These are phyloP conservation scores for Anableps anableps DNA, from an alignment of 2,797 vertebrate genomes.

Conservation along the genomic window DNA sequence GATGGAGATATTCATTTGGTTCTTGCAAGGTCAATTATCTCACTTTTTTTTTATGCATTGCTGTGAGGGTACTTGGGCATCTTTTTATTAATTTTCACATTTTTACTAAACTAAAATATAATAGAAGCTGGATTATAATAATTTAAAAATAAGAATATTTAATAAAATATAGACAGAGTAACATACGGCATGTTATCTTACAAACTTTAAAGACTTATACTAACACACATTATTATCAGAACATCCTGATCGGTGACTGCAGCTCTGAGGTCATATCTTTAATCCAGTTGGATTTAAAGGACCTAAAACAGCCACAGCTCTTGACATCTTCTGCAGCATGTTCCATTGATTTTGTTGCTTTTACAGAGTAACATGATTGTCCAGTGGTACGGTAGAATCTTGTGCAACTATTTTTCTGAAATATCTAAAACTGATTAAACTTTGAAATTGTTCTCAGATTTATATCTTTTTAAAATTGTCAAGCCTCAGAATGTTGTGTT, in stretches of 20 bases:
- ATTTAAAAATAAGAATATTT: neutral
- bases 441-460: neutral
- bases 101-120: neutral
- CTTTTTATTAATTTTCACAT: neutral
- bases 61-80: neutral
- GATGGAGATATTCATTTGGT: slow-evolving; percentile 35
- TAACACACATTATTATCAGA: neutral
- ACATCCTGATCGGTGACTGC: neutral
- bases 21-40: slow-evolving; percentile 49
- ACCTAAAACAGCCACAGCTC: no score
- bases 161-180: neutral
- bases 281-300: no score
- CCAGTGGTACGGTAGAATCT: neutral
- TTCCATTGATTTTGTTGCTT: neutral
- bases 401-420: neutral
- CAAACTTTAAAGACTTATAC: neutral
- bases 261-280: neutral
- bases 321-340: no score
- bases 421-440: neutral
- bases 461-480: neutral
- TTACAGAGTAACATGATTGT: neutral
- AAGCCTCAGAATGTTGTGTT: neutral
- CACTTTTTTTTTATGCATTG: slow-evolving; percentile 35
- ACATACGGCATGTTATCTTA: neutral
- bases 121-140: neutral